Percentiles rank a stretch among this genome's conserved stretches.
phyloP scores from a whole-genome alignment of 2,888 invertebrate species.

The Prenolepis imparis region DNA sequence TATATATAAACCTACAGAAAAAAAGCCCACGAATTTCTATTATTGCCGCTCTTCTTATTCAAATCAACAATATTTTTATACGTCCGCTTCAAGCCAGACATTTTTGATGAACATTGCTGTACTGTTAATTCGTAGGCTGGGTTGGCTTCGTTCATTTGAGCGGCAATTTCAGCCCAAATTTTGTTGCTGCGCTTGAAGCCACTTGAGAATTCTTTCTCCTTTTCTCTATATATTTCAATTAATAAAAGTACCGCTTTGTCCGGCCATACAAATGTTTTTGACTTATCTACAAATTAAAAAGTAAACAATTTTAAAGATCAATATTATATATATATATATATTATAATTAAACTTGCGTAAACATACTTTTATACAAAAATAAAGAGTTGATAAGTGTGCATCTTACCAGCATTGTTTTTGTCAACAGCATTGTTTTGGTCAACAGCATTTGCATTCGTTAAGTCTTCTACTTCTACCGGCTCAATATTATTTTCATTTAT shows the following conservation, averaged over 20 bases:
- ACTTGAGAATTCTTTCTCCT: neutral
- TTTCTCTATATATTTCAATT: conserved; percentile 21
- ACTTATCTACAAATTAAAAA: conserved; percentile 14
- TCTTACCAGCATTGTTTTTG: conserved; percentile 9
- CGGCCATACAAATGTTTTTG: conserved; percentile 15
- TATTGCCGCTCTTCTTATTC: too few relatives aligned
- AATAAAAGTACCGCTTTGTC: conserved; percentile 25
- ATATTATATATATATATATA: neutral
- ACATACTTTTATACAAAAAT: conserved; percentile 24
- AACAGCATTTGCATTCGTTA: too few relatives aligned
- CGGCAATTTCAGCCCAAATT: conserved; percentile 16
- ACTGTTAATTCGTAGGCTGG: neutral
- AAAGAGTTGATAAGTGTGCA: conserved; percentile 9
- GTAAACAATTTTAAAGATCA: neutral
- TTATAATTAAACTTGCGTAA: neutral
- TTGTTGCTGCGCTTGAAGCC: conserved; percentile 6
- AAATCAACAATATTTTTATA: too few relatives aligned
- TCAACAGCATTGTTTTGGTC: conserved; percentile 10
- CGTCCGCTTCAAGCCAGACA: conserved; percentile 17
- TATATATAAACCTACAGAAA: too few relatives aligned
- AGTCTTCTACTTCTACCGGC: neutral
- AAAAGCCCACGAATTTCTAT: too few relatives aligned
- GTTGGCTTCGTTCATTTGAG: neutral
- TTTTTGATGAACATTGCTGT: conserved; percentile 13
- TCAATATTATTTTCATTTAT: neutral